A percentile compares a stretch with the other conserved stretches of the same genome.
These are phyloP conservation scores for Hyperoplus immaculatus DNA, from an alignment of 2,797 vertebrate genomes.

Conservation along the genomic window DNA sequence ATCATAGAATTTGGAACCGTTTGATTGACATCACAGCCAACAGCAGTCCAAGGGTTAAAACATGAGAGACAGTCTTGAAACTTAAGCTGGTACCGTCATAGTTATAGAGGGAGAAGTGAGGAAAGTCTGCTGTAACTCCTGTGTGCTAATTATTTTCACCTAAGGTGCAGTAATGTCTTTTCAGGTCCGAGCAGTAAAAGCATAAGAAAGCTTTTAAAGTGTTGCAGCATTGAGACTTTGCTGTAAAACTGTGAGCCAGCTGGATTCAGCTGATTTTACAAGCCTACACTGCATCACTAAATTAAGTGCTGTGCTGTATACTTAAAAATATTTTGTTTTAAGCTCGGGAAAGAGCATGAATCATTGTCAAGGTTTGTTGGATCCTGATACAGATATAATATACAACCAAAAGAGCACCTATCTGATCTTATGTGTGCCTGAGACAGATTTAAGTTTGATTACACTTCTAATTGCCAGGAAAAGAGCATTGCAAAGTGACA, in stretches of 20 bases:
- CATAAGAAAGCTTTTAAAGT: constrained; percentile 71
- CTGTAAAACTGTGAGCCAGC: constrained; percentile 71
- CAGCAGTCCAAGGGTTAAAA: constrained; percentile 18
- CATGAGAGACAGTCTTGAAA: constrained; percentile 22
- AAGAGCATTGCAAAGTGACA: constrained; percentile 10
- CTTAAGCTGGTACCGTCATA: constrained; percentile 3
- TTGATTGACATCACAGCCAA: not conserved
- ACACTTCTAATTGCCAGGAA: not conserved
- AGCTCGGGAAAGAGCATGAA: constrained; percentile 52
- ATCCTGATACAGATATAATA: constrained; percentile 40
- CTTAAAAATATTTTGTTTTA: constrained; percentile 73
- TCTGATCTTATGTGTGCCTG: constrained; percentile 15
- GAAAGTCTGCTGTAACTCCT: constrained; percentile 36
- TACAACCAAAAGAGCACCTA: not conserved
- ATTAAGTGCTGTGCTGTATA: constrained; percentile 71
- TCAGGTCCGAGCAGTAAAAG: constrained; percentile 67
- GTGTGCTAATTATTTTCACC: constrained; percentile 66
- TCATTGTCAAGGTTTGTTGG: constrained; percentile 51
- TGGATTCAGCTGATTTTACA: constrained; percentile 72
- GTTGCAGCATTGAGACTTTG: constrained; percentile 62
- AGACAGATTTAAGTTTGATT: constrained; percentile 20
- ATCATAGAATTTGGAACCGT: not conserved
- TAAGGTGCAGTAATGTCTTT: constrained; percentile 59
- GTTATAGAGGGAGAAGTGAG: constrained; percentile 14
- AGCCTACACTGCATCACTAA: constrained; percentile 68